A percentile compares a stretch with the other conserved stretches of the same genome.
Conservation (phyloP, 2,888 invertebrate genomes). For the Melanotus villosus region DNA sequence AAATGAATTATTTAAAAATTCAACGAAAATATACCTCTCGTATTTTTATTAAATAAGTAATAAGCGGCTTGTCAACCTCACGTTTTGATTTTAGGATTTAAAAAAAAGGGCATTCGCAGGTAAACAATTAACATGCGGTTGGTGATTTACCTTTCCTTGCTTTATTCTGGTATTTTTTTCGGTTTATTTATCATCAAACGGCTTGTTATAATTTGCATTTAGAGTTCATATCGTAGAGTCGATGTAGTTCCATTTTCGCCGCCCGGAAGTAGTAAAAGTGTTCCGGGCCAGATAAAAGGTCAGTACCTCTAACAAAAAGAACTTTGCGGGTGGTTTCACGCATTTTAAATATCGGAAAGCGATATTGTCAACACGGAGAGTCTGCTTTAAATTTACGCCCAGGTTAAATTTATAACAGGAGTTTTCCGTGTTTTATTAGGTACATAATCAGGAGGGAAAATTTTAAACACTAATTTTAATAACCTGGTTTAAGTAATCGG, state of each 20-base stretch:
- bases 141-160: neutral
- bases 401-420: no score
- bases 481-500: no score
- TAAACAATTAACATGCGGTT: neutral
- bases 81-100: no score
- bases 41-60: no score
- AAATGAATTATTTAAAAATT: no score
- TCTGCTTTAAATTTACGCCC: no score
- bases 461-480: no score
- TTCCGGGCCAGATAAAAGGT: slow-evolving; percentile 52
- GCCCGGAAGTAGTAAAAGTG: slow-evolving; percentile 55
- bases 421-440: no score
- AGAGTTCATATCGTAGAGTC: slow-evolving; percentile 13
- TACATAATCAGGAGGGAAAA: no score
- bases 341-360: slow-evolving; percentile 35
- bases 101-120: no score
- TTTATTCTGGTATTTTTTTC: neutral
- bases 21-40: no score
- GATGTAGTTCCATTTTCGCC: slow-evolving; percentile 50
- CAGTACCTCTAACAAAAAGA: slow-evolving; percentile 50
- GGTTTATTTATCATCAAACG: neutral
- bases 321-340: slow-evolving; percentile 44
- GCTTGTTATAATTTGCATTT: slow-evolving; percentile 18
- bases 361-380: slow-evolving; percentile 11
- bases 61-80: no score